phyloP scores from a whole-genome alignment of 2,888 invertebrate genomes.

The Lampropteryx suffumata region DNA sequence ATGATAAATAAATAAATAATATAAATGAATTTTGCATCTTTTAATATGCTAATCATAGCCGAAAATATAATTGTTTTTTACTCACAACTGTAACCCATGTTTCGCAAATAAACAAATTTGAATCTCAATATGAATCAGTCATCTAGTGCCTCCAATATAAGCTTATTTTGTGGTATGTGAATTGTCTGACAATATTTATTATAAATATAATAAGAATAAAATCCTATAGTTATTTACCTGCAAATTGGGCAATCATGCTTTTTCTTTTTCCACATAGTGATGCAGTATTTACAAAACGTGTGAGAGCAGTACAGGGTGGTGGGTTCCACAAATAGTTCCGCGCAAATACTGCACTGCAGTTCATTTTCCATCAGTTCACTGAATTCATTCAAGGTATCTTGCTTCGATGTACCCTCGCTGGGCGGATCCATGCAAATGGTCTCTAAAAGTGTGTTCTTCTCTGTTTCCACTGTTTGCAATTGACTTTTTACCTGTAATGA shows the following conservation, averaged over 20 bases:
- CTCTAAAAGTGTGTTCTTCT: constrained; percentile 58
- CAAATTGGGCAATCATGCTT: constrained; percentile 89
- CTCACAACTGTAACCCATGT: too few relatives aligned
- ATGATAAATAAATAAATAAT: too few relatives aligned
- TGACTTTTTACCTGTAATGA: constrained; percentile 55
- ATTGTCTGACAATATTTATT: too few relatives aligned
- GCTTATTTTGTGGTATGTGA: too few relatives aligned
- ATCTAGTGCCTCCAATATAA: too few relatives aligned
- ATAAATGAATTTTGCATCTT: too few relatives aligned
- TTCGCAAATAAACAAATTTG: too few relatives aligned
- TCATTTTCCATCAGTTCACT: constrained; percentile 86
- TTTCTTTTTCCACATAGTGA: constrained; percentile 86
- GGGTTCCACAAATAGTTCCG: constrained; percentile 88
- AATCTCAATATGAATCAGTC: too few relatives aligned
- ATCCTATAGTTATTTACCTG: too few relatives aligned
- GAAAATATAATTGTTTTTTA: too few relatives aligned
- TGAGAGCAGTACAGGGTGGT: constrained; percentile 88
- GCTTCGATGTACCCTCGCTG: constrained; percentile 48
- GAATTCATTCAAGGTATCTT: constrained; percentile 60
- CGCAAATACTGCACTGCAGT: constrained; percentile 89
- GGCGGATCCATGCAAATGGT: constrained; percentile 38
- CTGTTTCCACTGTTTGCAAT: constrained; percentile 55
- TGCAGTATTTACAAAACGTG: constrained; percentile 88
- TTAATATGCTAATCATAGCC: too few relatives aligned
- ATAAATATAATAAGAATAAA: too few relatives aligned